Evolutionary conservation across 2,113 vertebrate genomes (phyloP), one percentile per base, ranked within the genome.

Genomic region (Paraplagusia blochii): DNA sequence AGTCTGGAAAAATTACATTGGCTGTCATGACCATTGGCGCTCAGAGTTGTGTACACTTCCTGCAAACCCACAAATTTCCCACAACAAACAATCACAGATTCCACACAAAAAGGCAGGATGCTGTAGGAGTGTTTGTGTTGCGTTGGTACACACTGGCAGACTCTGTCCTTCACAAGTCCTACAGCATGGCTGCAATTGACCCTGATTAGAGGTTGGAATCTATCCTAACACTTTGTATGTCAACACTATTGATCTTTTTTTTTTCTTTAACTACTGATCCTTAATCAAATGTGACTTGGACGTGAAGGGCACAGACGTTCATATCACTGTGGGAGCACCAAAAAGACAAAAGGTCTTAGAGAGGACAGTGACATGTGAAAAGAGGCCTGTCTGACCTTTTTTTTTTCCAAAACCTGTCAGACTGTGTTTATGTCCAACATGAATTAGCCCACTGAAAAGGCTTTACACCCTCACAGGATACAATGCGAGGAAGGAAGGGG

Each of bases 401-500:
- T 77, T 71, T 62, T 74, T 85, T 77, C 69, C 74, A 77, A 81
- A 66, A 58, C 62, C 70, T 73, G 77, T 82, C 86, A 77, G 61
- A 3, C 63, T 47, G 35, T 86, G 70, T 86, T 86, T 88, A 72
- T 80, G 68, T 79, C 52, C 35, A 29, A 57, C 71, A 68, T 83
- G 72, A 82, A 81, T 82, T 82, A 83, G 44, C 47, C 58, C 49
- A 34, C 55, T 79, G 66, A 79, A 80, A 74, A 81, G 76, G 52
- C 59, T 70, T 79, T 70, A 72, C 76, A 60, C 82, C 86, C 82
- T 85, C 64, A 58, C 53, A 57, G 60, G 69, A 66, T 64, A 88
- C 83, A 88, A 87, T 83, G 60, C 62, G 9, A 80, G 80, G 83
- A 88, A 84, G 86, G 85, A 87, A 84, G 59, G 66, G 75, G 72